These are phyloP conservation scores for Hirtodrosophila alboralis DNA, from an alignment of 2,888 invertebrate species.

Conservation along the genomic window DNA sequence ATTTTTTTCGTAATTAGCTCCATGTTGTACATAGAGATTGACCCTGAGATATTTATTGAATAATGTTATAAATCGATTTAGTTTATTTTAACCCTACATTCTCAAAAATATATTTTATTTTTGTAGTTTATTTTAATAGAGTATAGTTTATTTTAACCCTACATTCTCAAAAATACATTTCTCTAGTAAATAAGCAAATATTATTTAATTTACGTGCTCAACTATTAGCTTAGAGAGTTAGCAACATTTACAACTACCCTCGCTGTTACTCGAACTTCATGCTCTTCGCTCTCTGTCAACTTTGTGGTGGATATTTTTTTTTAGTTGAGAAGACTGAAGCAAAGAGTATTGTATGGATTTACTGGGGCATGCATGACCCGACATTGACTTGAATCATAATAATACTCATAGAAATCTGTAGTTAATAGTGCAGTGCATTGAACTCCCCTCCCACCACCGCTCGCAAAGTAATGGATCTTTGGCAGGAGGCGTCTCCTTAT, in stretches of 20 bases:
- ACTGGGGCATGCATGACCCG: slow-evolving; percentile 17
- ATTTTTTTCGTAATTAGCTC: too few species aligned
- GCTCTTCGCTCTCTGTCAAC: background rate
- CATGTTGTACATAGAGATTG: too few species aligned
- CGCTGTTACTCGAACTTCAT: slow-evolving; percentile 6
- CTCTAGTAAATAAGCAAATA: too few species aligned
- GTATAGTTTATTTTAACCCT: too few species aligned
- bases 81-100: too few species aligned
- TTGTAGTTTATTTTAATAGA: too few species aligned
- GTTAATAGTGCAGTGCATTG: slow-evolving; percentile 54
- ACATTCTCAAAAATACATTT: too few species aligned
- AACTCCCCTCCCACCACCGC: slow-evolving; percentile 48
- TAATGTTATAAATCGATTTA: too few species aligned
- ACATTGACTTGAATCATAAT: slow-evolving; percentile 31
- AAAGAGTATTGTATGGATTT: slow-evolving; percentile 14
- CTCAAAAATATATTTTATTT: too few species aligned
- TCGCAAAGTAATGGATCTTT: slow-evolving; percentile 18
- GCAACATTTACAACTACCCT: background rate
- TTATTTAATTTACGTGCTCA: too few species aligned
- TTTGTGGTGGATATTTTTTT: slow-evolving; percentile 49
- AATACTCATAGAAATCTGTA: slow-evolving; percentile 20
- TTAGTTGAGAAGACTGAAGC: slow-evolving; percentile 7
- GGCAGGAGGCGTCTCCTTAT: slow-evolving; percentile 63
- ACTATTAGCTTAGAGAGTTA: too few species aligned
- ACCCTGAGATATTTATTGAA: too few species aligned